These are phyloP conservation scores for Lacerta viridis DNA, from an alignment of 2,797 vertebrate genomes.

Conservation along the genomic window DNA sequence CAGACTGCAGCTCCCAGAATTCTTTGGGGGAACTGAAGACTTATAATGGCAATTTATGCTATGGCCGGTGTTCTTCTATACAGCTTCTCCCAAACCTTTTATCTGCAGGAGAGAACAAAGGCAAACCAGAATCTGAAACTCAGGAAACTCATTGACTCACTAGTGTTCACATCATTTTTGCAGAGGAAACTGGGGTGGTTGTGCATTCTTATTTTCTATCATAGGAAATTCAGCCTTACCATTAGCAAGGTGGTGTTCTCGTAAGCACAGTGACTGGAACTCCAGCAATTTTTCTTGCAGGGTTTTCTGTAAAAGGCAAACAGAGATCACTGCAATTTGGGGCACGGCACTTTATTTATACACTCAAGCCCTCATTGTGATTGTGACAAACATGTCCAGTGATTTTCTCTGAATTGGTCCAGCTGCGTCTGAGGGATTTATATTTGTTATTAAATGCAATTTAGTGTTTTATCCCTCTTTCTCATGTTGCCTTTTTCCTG, in stretches of 20 bases:
- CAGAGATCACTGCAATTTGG: neutral
- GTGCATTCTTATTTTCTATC: constrained; percentile 78
- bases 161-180: neutral
- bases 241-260: constrained; percentile 87
- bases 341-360: neutral
- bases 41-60: too few species aligned
- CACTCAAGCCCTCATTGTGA: neutral
- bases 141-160: neutral
- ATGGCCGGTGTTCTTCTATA: neutral
- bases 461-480: neutral
- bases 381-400: neutral
- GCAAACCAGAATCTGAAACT: fast-evolving
- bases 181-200: neutral
- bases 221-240: constrained; percentile 81
- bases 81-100: neutral
- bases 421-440: neutral
- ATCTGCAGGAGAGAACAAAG: fast-evolving
- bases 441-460: neutral
- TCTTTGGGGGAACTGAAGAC: too few species aligned
- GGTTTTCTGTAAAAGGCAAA: constrained; percentile 82
- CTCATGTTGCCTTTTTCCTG: neutral
- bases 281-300: constrained; percentile 89
- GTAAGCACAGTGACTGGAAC: constrained; percentile 86
- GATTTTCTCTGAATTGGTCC: neutral
- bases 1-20: too few species aligned